These are phyloP conservation scores for Carcharodon carcharias DNA, from an alignment of 2,797 vertebrate genomes.

Conservation along the genomic window DNA sequence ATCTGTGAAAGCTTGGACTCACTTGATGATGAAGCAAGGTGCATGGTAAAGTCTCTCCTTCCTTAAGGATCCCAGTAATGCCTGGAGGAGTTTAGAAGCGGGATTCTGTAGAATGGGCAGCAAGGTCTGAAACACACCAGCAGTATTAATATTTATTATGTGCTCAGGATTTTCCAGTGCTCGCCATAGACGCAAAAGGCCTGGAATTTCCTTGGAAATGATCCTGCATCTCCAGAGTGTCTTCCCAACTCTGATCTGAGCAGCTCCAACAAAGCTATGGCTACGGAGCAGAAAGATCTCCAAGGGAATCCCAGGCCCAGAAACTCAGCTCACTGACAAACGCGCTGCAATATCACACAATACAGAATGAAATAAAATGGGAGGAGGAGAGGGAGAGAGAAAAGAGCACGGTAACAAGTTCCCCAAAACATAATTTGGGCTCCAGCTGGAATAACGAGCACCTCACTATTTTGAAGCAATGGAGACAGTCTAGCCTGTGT, in stretches of 20 bases:
- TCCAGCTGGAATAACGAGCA: neutral
- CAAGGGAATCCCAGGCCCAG: neutral
- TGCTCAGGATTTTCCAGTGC: neutral
- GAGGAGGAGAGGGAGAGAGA: neutral
- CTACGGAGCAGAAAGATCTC: neutral
- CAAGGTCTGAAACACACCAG: constrained; percentile 25
- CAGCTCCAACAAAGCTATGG: neutral
- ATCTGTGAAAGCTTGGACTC: neutral
- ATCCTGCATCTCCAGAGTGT: neutral
- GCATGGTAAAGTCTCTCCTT: constrained; percentile 3
- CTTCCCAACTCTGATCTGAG: neutral
- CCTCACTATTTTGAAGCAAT: neutral
- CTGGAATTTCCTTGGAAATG: neutral
- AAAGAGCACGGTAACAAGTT: too few relatives aligned
- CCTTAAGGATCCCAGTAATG: constrained; percentile 21
- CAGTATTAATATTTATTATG: neutral
- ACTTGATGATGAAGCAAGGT: constrained; percentile 27
- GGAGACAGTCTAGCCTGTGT: neutral
- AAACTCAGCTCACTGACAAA: neutral
- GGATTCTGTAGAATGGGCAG: constrained; percentile 22
- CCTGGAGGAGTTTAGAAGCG: neutral
- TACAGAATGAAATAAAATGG: neutral
- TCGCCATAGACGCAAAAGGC: neutral
- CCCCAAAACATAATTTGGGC: neutral
- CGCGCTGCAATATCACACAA: neutral